Conservation (phyloP, 2,797 vertebrate genomes). For the Trachurus trachurus region DNA sequence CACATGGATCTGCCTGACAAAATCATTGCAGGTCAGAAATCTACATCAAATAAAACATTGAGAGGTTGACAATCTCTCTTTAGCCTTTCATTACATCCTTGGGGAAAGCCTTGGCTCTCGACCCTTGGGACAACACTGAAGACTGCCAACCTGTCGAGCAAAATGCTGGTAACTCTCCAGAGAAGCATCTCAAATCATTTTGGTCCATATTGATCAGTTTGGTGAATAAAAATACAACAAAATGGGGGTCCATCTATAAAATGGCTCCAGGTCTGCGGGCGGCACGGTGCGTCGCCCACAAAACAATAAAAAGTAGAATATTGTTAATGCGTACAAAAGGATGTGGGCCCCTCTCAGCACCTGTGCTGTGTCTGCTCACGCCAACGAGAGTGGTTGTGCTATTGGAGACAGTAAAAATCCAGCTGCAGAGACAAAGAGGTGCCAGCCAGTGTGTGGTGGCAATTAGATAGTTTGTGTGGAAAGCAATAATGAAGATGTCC, state of each 20-base stretch:
- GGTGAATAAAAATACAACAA: neutral
- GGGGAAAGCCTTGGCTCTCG: neutral
- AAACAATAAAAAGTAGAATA: conserved; percentile 22
- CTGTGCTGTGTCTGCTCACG: conserved; percentile 50
- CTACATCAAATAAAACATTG: neutral
- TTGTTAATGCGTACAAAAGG: conserved; percentile 34
- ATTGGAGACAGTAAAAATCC: conserved; percentile 58
- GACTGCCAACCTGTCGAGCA: neutral
- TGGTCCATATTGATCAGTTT: neutral
- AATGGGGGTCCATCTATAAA: neutral
- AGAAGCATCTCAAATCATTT: neutral
- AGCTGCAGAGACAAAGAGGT: conserved; percentile 63
- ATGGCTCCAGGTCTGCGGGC: neutral
- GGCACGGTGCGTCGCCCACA: neutral
- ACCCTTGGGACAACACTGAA: neutral
- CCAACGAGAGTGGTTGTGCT: neutral
- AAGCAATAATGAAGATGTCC: conserved; percentile 41
- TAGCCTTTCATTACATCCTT: neutral
- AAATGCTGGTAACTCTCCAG: neutral
- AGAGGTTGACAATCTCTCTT: neutral
- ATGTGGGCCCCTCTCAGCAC: conserved; percentile 43
- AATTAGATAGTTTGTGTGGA: conserved; percentile 40
- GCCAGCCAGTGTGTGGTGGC: conserved; percentile 27
- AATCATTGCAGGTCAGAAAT: neutral
- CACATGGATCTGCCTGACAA: neutral